These are phyloP conservation scores for Willowsia nigromaculata DNA, from an alignment of 2,888 invertebrate genomes.

Conservation along the genomic window DNA sequence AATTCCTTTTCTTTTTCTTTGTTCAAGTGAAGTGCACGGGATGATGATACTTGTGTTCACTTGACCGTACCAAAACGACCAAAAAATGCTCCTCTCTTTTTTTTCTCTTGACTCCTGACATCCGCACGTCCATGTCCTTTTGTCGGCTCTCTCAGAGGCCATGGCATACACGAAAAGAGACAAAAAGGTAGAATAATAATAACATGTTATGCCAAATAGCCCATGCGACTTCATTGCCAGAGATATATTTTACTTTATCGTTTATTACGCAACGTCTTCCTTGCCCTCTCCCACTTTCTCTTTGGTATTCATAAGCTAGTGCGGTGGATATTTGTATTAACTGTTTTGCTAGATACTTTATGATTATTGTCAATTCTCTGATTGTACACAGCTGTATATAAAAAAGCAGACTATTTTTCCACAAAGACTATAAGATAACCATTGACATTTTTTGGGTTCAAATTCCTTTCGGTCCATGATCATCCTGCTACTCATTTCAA, in stretches of 20 bases:
- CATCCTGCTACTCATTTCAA: no score
- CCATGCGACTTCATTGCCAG: constrained; percentile 15
- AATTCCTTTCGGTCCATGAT: not conserved
- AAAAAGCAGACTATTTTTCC: not conserved
- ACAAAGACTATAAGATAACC: not conserved
- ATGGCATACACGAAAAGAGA: not conserved
- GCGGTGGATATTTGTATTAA: not conserved
- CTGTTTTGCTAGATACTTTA: not conserved
- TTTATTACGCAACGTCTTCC: not conserved
- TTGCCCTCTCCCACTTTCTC: not conserved
- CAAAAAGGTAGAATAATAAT: constrained; percentile 15
- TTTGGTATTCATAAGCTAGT: no score
- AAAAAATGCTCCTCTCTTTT: not conserved
- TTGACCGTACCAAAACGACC: constrained; percentile 56
- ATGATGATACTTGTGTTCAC: constrained; percentile 57
- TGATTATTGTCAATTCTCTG: not conserved
- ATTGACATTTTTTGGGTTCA: not conserved
- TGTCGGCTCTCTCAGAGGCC: not conserved
- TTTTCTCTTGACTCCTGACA: not conserved
- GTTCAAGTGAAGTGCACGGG: not conserved
- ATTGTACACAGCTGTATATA: not conserved
- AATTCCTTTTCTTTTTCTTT: constrained; percentile 20
- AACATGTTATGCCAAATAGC: constrained; percentile 7
- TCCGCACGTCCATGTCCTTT: not conserved
- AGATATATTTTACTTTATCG: constrained; percentile 5